phyloP scores from a whole-genome alignment of 2,797 vertebrate genomes.

The Xyrichtys novacula region DNA sequence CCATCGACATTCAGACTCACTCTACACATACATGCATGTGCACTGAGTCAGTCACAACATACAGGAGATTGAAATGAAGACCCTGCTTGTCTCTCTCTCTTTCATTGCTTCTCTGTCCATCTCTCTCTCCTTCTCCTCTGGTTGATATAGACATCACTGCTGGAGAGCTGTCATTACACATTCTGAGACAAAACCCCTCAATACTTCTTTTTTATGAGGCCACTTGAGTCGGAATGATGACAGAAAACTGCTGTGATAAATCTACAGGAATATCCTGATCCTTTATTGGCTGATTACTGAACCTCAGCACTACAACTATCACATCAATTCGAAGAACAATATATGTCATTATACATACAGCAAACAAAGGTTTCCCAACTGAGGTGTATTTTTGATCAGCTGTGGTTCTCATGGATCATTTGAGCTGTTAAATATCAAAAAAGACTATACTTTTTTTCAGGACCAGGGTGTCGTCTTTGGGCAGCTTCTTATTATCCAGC shows the following conservation, averaged over 20 bases:
- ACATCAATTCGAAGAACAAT: not conserved
- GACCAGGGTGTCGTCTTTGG: no score
- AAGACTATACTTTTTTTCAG: no score
- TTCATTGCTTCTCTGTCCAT: not conserved
- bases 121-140: not conserved
- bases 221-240: slow-evolving; percentile 9
- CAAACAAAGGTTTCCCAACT: not conserved
- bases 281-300: not conserved
- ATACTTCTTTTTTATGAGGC: slow-evolving; percentile 3
- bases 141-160: slow-evolving; percentile 4
- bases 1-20: slow-evolving; percentile 46
- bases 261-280: not conserved
- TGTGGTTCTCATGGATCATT: no score
- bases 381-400: no score
- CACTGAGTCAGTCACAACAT: slow-evolving; percentile 3
- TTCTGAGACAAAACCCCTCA: not conserved
- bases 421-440: no score
- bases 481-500: no score
- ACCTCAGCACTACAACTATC: not conserved
- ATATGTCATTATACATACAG: not conserved
- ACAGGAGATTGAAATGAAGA: not conserved
- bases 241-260: not conserved
- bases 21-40: slow-evolving; percentile 14
- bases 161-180: slow-evolving; percentile 10
- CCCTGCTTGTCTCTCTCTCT: not conserved